Evolutionary conservation across 2,888 invertebrate species (phyloP).

Genomic region (Amphipyra tragopoginis): DNA sequence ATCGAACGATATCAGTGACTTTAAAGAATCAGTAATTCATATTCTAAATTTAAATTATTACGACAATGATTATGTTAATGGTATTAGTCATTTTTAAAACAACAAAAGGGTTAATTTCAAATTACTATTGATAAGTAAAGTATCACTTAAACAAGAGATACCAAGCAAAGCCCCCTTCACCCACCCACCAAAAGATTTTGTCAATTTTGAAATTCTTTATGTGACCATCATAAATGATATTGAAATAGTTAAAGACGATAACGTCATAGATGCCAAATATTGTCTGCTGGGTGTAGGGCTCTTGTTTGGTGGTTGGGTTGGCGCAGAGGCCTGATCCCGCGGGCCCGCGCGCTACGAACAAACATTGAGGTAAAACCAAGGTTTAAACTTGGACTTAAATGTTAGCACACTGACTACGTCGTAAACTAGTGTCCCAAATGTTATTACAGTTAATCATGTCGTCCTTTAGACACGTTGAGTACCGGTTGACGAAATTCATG

Average conservation of each 20-base stretch:
- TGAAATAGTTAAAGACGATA: slow-evolving; percentile 39
- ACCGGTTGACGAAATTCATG: slow-evolving; percentile 36
- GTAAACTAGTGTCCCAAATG: slow-evolving; percentile 58
- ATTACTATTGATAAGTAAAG: slow-evolving; percentile 43
- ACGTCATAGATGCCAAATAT: slow-evolving; percentile 68
- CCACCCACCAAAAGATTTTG: slow-evolving; percentile 88
- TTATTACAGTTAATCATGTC: slow-evolving; percentile 66
- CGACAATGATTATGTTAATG: slow-evolving; percentile 18
- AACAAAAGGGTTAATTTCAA: slow-evolving; percentile 33
- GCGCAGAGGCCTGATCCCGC: slow-evolving; percentile 88
- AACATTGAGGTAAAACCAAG: slow-evolving; percentile 61
- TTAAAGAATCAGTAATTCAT: slow-evolving; percentile 3
- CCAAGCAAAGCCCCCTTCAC: slow-evolving; percentile 91
- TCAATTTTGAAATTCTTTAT: slow-evolving; percentile 73
- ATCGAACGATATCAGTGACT: slow-evolving; percentile 7
- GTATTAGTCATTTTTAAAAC: slow-evolving; percentile 45
- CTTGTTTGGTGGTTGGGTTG: slow-evolving; percentile 90
- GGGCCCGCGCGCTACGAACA: slow-evolving; percentile 82
- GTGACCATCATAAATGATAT: slow-evolving; percentile 32
- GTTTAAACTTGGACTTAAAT: slow-evolving; percentile 66
- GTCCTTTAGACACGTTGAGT: slow-evolving; percentile 69
- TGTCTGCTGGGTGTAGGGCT: slow-evolving; percentile 88
- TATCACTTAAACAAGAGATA: slow-evolving; percentile 82
- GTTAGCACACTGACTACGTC: slow-evolving; percentile 79
- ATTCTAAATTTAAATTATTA: slow-evolving; percentile 4